These are phyloP conservation scores for Spodoptera picta DNA, from an alignment of 2,888 invertebrate species.

Conservation along the genomic window DNA sequence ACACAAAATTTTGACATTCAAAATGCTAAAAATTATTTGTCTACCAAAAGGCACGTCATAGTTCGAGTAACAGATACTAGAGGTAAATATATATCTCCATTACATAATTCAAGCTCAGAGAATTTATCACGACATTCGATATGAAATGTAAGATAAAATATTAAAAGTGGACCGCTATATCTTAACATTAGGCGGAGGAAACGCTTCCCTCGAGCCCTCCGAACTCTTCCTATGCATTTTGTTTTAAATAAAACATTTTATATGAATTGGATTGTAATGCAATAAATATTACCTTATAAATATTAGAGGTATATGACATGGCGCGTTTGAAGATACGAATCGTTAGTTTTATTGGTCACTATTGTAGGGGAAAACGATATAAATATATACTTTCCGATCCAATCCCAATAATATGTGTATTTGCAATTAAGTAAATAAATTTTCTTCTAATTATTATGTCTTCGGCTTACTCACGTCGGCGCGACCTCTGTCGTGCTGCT, in stretches of 20 bases:
- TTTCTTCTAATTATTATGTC: too few relatives aligned
- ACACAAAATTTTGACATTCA: too few relatives aligned
- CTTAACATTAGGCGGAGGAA: constrained; percentile 51
- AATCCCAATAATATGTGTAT: too few relatives aligned
- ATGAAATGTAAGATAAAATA: constrained; percentile 63
- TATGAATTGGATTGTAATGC: constrained; percentile 40
- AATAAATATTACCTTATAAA: too few relatives aligned
- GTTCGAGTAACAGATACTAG: constrained; percentile 14
- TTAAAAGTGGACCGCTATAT: constrained; percentile 61
- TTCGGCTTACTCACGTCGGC: too few relatives aligned
- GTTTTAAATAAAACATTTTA: constrained; percentile 63
- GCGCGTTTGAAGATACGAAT: too few relatives aligned
- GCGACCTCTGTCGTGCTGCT: too few relatives aligned
- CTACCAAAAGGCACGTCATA: constrained; percentile 5
- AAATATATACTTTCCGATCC: too few relatives aligned
- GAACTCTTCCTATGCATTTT: constrained; percentile 59
- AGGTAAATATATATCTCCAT: constrained; percentile 19
- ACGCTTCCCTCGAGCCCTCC: constrained; percentile 42
- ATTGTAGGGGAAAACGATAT: too few relatives aligned
- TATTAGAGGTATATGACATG: constrained; percentile 1
- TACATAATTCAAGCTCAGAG: constrained; percentile 53
- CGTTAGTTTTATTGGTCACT: too few relatives aligned
- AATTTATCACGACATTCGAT: constrained; percentile 56
- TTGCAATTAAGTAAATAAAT: too few relatives aligned
- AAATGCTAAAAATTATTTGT: background rate